Percentiles rank a stretch among this genome's conserved stretches.
Conservation (phyloP, 2,888 invertebrate species). For the Linnaemya vulpina region DNA sequence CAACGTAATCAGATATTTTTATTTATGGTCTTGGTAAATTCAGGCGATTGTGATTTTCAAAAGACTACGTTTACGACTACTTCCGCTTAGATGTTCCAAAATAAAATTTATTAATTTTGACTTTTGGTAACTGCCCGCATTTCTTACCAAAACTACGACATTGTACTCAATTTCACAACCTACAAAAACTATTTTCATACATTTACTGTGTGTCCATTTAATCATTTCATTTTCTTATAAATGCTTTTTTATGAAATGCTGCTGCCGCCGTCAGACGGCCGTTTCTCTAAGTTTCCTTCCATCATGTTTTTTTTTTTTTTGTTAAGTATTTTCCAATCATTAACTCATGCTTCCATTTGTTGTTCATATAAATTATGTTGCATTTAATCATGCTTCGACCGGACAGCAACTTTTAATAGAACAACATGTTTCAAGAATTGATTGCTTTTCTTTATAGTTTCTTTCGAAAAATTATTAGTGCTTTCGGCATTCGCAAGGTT, state of each 20-base stretch:
- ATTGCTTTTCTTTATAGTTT: constrained; percentile 11
- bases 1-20: too few species aligned
- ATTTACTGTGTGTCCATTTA: constrained; percentile 35
- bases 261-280: constrained; percentile 6
- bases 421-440: constrained; percentile 62
- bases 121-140: neutral
- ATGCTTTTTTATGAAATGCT: constrained; percentile 2
- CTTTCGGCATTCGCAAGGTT: neutral
- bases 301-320: too few species aligned
- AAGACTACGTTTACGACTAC: too few species aligned
- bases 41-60: neutral
- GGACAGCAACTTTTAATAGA: constrained; percentile 26
- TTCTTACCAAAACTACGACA: neutral
- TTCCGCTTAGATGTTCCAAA: neutral
- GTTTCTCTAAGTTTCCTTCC: constrained; percentile 4
- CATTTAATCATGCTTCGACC: constrained; percentile 51
- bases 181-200: neutral
- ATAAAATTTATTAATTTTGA: neutral
- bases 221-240: constrained; percentile 1
- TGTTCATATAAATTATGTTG: constrained; percentile 16
- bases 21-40: too few species aligned
- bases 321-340: neutral
- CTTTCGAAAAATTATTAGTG: neutral
- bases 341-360: constrained; percentile 5
- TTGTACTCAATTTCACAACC: constrained; percentile 15